phyloP scores from a whole-genome alignment of 2,797 vertebrate species.

The Enteromius trimaculatus region DNA sequence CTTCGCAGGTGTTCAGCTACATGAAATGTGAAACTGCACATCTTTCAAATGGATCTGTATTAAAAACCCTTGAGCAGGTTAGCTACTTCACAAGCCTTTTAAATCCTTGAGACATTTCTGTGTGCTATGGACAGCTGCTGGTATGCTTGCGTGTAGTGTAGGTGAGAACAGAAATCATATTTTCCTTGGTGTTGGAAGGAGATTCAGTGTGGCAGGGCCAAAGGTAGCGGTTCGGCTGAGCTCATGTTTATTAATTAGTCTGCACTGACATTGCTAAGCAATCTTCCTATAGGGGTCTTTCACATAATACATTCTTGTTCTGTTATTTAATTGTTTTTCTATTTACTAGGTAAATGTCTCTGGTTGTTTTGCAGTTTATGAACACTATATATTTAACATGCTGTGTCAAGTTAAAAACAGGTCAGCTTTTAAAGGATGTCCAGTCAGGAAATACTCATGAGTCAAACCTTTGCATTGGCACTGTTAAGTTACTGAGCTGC shows the following conservation, averaged over 20 bases:
- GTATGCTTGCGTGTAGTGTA: conserved; percentile 40
- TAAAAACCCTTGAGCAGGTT: conserved; percentile 58
- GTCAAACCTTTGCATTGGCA: neutral
- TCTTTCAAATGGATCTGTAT: conserved; percentile 68
- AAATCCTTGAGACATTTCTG: conserved; percentile 63
- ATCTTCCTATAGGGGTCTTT: conserved; percentile 8
- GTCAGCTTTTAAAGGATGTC: neutral
- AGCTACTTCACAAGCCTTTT: conserved; percentile 67
- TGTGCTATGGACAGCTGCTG: conserved; percentile 50
- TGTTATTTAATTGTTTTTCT: neutral
- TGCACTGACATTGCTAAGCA: neutral
- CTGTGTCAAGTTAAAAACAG: neutral
- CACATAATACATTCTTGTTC: neutral
- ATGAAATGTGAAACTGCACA: conserved; percentile 72
- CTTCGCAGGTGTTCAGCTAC: conserved; percentile 55
- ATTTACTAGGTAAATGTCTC: neutral
- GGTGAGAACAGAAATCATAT: conserved; percentile 12
- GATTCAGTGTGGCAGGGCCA: neutral
- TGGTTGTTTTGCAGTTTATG: neutral
- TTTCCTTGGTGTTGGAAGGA: neutral
- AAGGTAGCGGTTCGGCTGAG: neutral
- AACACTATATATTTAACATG: neutral
- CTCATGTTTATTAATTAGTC: neutral
- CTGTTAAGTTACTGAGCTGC: neutral
- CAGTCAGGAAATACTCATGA: neutral